Base-by-base conservation (phyloP, 2,888 invertebrate species). In the Capitulum mitella region DNA sequence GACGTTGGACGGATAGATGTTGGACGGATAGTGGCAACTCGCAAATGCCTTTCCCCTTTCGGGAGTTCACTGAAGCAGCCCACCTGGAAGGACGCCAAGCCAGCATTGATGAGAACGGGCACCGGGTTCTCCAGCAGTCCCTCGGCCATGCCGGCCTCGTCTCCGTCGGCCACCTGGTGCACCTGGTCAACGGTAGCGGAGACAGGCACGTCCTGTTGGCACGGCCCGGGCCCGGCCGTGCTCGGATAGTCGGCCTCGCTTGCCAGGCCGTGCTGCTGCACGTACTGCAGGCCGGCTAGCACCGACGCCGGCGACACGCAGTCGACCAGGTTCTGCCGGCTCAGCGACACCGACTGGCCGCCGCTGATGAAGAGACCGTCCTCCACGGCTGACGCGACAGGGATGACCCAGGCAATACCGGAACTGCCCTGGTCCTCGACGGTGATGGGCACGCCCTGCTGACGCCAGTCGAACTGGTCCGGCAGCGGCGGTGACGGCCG, bases 361-460 rank as follows among this genome's bases (percentile, higher is more conserved):
- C 94, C 90, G 82, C 99, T 97, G 78, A 93, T 93, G 81, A 89
- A 88, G 83, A 95, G 91, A 58, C 95, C 95, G 86, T 91, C 92
- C 82, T 90, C 88, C 81, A 93, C 89, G 82, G 94, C 94, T 83
- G 91, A 91, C 85, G 98, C 98, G 84, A 94, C 92, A 48, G 98
- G 98, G 84, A 93, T 89, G 80, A 91, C 88, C 70, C 70, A 70
- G 83, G 92, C 29, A 29, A 3, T 29, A 19, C 29, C 46, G 5
- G 96, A 97, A 88, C 97, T 97, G 88, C 98, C 98, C 87, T 99
- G 89, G 84, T 99, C 95, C 90, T 98, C 99, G 84, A 99, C 92
- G 84, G 99, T 90, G 89, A 99, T 99, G 86, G 99, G 88, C 70
- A 99, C 99, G 88, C 97, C 97, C 82, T 98, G 88, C 26, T 70